Conservation (phyloP, 2,888 invertebrate species). For the Chrysolina americana region DNA sequence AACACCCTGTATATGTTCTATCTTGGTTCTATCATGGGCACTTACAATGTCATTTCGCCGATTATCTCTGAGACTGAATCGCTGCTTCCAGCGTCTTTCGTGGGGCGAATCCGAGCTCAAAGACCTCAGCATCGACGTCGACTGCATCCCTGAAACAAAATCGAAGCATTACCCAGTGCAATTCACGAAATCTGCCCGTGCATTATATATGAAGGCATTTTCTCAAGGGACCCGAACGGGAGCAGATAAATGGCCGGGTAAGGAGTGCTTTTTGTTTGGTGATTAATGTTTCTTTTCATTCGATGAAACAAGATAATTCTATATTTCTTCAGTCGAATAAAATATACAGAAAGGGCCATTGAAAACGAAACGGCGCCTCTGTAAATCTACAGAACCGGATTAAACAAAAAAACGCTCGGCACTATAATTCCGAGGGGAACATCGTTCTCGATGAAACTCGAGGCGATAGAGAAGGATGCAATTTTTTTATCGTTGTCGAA, state of each 20-base stretch:
- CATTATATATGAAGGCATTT: background rate
- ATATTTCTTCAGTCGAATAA: background rate
- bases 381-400: too few species aligned
- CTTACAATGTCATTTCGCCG: conserved; percentile 72
- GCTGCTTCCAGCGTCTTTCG: conserved; percentile 80
- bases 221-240: background rate
- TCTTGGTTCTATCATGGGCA: background rate
- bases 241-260: background rate
- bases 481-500: too few species aligned
- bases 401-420: too few species aligned
- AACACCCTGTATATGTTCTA: too few species aligned
- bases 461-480: too few species aligned
- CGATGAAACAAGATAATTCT: background rate
- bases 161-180: background rate
- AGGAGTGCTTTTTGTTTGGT: background rate
- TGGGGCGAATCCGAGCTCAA: conserved; percentile 77
- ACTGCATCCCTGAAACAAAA: conserved; percentile 55
- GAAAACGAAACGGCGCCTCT: too few species aligned
- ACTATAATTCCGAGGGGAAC: too few species aligned
- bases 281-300: background rate
- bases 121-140: conserved; percentile 75
- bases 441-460: too few species aligned
- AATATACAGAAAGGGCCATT: too few species aligned
- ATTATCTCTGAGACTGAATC: conserved; percentile 81
- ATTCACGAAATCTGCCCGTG: background rate